Base-by-base conservation (phyloP, 2,113 vertebrate species). In the Dipodomys spectabilis region DNA sequence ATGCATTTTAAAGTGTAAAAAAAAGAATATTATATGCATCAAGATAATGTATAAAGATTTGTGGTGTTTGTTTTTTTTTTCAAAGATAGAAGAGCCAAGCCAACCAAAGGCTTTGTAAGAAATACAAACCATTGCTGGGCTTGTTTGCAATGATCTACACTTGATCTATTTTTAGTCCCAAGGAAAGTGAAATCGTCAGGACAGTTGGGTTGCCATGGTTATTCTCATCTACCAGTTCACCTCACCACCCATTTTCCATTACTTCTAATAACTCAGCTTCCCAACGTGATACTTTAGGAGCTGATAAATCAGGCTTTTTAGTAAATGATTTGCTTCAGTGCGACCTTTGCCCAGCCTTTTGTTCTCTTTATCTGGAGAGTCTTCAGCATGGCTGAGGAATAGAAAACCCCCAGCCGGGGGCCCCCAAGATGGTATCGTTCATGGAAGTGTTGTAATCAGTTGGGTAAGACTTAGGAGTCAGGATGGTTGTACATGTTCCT, bases 101-200 rank as follows among this genome's bases (percentile, higher is more conserved):
- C 71, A 71, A 45, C 15, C 27, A 79, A 75, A 44, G 8, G 64
- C 64, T 19, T 30, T 78, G 73, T 32, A 80, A 19, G 18, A 90
- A 62, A 57, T 77, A 16, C 28, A 89, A 85, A 35, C 82, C 32
- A 39, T 32, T 35, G n/a, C 82, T 62, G 62, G 60, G 23, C 82
- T 90, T 67, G 72, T 82, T 74, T 82, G 32, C 44, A 57, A 2
- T 68, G 71, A 74, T 79, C 78, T 71, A 68, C 2, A 25, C 53
- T 80, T 78, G 39, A 79, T 78, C 79, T 69, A 62, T 74, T 93
- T 95, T 88, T 82, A 80, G 80, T 79, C 77, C 86, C 71, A 53
- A 97, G 67, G 62, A 83, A 95, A 88, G 49, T 45, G n/a, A 95
- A 96, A 39, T 23, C 45, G 53, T 62, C 89, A 91, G 44, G 81